Base-by-base conservation (phyloP, 1,140 invertebrate genomes). In the Cryptotermes secundus region DNA sequence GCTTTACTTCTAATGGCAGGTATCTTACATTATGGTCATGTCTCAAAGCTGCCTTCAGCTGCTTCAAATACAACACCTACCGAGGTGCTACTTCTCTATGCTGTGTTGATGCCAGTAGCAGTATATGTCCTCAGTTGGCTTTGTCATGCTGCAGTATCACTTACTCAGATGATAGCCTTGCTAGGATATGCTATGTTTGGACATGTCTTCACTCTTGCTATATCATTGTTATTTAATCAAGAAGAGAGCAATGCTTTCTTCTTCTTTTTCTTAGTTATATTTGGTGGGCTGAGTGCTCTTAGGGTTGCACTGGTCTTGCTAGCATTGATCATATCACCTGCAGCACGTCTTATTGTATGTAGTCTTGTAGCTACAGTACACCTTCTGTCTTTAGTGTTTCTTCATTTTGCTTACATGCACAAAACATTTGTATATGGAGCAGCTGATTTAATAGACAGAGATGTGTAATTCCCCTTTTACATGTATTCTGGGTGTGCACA, bases 401-500 rank as follows among this genome's bases (percentile, higher is more conserved):
- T 91, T 53, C 89, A 92, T 87, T 91, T 91, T 88, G 87, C 89
- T 24, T 91, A 90, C 86, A 90, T 91, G 89, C 90, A 91, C 88
- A 87, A 86, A 80, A 90, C 88, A 22, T 89, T 86, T 80, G 49
- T 81, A 36, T 82, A 86, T 80, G 83, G 83, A 35, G 35, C 82
- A 83, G 34, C 72, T 42, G 36, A 59, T 9, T 16, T n/a, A 16
- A 83, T 65, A 83, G 59, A 45, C n/a, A 45, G 42, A 36, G 16
- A 49, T 59, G 24, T 42, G 38, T 82, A 81, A 26, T n/a, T 72
- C 7, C n/a, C 26, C 9, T 12, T 49, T 49, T 49, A 19, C 45
- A 10, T 42, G 16, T 14, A 42, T 42, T 12, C 16, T 42, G 9
- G 9, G 38, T 42, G 38, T 42, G 9, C 3, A n/a, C n/a, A 42